Percentiles rank a stretch among this genome's conserved stretches.
These are phyloP conservation scores for Orchesellides sinensis DNA, from an alignment of 2,888 invertebrate species.

Conservation along the genomic window DNA sequence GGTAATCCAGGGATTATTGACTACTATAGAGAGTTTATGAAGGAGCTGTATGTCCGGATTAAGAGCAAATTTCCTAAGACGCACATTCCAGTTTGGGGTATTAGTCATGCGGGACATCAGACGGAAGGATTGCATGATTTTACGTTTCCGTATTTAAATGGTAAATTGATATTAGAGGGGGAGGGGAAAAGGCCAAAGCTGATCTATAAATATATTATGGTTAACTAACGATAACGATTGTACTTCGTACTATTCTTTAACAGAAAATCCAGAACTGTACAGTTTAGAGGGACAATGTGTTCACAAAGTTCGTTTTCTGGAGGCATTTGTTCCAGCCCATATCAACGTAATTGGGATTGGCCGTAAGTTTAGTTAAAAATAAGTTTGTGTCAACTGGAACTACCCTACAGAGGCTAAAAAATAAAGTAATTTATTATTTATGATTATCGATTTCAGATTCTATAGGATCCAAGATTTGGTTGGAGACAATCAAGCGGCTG, in stretches of 20 bases:
- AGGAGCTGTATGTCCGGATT: slow-evolving; percentile 81
- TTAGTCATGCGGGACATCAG: slow-evolving; percentile 91
- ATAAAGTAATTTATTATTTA: no score
- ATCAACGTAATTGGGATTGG: slow-evolving; percentile 89
- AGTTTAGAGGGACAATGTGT: slow-evolving; percentile 87
- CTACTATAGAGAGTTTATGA: slow-evolving; percentile 88
- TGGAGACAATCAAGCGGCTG: slow-evolving; percentile 83
- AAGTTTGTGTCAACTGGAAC: no score
- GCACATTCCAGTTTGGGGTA: slow-evolving; percentile 86
- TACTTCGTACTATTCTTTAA: not conserved
- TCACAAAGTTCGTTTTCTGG: slow-evolving; percentile 88
- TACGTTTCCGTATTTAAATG: slow-evolving; percentile 51
- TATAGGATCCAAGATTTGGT: slow-evolving; percentile 90
- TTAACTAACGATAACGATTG: not conserved
- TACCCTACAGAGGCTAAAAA: no score
- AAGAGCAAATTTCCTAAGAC: slow-evolving; percentile 75
- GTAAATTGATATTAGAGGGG: no score
- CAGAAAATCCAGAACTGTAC: slow-evolving; percentile 81
- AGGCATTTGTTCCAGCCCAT: slow-evolving; percentile 84
- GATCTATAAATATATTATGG: not conserved
- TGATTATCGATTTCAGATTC: no score
- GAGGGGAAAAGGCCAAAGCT: not conserved
- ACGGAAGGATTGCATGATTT: slow-evolving; percentile 55
- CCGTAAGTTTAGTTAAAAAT: no score
- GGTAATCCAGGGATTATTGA: slow-evolving; percentile 92